These are phyloP conservation scores for Ophthalmolycus amberensis DNA, from an alignment of 2,113 vertebrate genomes.

Conservation along the genomic window DNA sequence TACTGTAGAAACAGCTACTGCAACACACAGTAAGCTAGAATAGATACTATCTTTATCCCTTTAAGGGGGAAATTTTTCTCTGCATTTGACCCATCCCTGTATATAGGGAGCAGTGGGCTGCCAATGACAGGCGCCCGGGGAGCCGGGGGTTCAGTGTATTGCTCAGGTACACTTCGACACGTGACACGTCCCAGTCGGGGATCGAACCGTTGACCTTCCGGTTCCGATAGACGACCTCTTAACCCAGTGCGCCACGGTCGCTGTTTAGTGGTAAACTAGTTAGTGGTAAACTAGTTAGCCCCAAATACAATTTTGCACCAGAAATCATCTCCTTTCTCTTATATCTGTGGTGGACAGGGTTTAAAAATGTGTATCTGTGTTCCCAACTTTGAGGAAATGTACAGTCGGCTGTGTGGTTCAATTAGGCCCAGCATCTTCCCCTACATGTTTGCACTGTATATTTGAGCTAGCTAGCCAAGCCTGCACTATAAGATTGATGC, in stretches of 20 bases:
- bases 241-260: no score
- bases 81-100: no score
- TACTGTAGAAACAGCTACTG: not conserved
- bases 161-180: no score
- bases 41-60: no score
- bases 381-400: not conserved
- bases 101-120: no score
- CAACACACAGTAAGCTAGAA: not conserved
- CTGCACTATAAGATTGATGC: not conserved
- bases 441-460: not conserved
- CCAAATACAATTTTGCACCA: not conserved
- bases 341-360: not conserved
- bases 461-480: not conserved
- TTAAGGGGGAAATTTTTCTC: no score
- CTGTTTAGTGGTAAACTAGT: no score
- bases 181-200: no score
- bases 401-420: not conserved
- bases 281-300: not conserved
- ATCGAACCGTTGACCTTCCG: no score
- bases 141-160: no score
- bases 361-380: not conserved
- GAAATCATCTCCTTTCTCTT: not conserved
- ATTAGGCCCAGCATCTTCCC: not conserved
- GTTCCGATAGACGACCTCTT: no score
- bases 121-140: no score